phyloP scores from a whole-genome alignment of 2,888 invertebrate genomes.

The Tenodera sinensis region DNA sequence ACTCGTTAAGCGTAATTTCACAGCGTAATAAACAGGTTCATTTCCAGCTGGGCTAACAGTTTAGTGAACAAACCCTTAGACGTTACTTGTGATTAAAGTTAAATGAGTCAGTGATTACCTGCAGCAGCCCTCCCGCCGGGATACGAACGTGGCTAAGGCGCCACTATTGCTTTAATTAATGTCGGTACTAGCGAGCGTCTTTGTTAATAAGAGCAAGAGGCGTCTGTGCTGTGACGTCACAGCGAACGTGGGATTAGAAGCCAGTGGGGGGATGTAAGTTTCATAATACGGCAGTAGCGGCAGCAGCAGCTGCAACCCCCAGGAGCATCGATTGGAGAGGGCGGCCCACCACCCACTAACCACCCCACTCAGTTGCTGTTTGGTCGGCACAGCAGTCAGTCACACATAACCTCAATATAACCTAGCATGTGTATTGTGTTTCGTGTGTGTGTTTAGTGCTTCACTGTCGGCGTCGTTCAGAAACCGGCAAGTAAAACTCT shows the following conservation, averaged over 20 bases:
- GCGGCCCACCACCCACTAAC: not conserved
- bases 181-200: not conserved
- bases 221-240: not conserved
- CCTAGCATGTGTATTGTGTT: too few species aligned
- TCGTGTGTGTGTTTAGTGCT: too few species aligned
- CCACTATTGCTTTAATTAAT: not conserved
- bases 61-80: not conserved
- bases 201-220: not conserved
- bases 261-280: conserved; percentile 7
- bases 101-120: not conserved
- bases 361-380: not conserved
- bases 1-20: too few species aligned
- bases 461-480: too few species aligned
- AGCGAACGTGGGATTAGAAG: not conserved
- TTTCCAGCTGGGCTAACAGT: too few species aligned
- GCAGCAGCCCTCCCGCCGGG: not conserved
- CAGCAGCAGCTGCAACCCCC: not conserved
- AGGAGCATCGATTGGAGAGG: conserved; percentile 9
- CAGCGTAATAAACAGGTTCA: too few species aligned
- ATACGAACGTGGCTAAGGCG: not conserved
- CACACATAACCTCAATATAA: not conserved
- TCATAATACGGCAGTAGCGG: not conserved
- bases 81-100: not conserved
- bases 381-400: not conserved
- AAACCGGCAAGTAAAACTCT: not conserved